phyloP scores from a whole-genome alignment of 1,140 invertebrate genomes.

The Lucilia cuprina region DNA sequence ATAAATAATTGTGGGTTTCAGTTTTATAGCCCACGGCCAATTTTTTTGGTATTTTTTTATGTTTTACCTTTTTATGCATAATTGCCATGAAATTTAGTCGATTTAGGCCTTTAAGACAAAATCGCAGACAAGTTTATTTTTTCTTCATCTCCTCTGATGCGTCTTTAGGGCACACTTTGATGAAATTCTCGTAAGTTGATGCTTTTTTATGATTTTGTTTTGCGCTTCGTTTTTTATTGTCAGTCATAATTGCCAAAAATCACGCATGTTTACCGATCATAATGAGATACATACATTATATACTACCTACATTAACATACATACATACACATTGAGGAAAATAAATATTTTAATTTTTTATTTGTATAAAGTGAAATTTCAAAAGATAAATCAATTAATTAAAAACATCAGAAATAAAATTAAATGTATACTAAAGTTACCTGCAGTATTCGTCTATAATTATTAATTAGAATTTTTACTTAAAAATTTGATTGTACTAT shows the following conservation, averaged over 20 bases:
- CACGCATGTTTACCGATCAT: constrained; percentile 20
- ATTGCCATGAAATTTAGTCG: constrained; percentile 34
- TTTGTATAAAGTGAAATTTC: too few species aligned
- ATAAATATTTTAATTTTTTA: too few species aligned
- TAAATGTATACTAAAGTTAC: too few species aligned
- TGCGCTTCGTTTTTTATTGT: not conserved
- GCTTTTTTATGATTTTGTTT: not conserved
- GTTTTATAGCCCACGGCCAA: not conserved
- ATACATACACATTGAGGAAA: too few species aligned
- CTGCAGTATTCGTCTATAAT: too few species aligned
- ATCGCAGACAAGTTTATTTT: constrained; percentile 26
- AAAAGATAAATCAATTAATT: too few species aligned
- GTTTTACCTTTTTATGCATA: not conserved
- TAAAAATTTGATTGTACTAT: too few species aligned
- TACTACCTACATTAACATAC: too few species aligned
- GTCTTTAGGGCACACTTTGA: constrained; percentile 21
- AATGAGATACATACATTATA: not conserved
- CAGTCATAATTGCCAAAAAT: constrained; percentile 24
- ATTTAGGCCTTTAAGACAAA: constrained; percentile 34
- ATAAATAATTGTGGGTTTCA: not conserved
- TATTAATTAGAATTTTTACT: too few species aligned
- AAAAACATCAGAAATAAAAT: too few species aligned
- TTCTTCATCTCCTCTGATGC: not conserved
- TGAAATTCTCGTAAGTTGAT: constrained; percentile 1
- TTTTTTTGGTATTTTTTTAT: constrained; percentile 1